Percentiles rank a stretch among this genome's conserved stretches.
Evolutionary conservation across 2,113 vertebrate species (phyloP).

Genomic region (Paramisgurnus dabryanus): DNA sequence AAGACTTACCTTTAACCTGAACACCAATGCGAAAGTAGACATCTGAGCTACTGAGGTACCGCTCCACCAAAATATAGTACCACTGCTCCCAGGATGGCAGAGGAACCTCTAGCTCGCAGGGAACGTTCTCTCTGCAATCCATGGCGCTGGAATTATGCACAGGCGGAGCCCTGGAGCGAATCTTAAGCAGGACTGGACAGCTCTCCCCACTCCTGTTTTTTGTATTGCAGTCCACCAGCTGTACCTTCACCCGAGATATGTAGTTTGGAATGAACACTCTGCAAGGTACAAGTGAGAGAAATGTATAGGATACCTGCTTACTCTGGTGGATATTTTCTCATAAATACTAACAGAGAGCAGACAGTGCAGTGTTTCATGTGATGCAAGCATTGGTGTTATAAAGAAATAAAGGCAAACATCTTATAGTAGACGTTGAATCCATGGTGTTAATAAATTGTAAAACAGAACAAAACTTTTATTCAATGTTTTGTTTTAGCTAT

Average conservation of each 20-base stretch:
- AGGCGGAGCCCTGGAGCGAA: conserved; percentile 90
- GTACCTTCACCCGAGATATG: conserved; percentile 86
- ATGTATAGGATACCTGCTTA: neutral
- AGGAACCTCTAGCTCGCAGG: conserved; percentile 83
- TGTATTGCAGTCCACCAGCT: conserved; percentile 84
- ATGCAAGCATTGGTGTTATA: no score
- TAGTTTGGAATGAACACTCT: conserved; percentile 97
- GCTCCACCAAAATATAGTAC: conserved; percentile 95
- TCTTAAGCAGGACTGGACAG: conserved; percentile 88
- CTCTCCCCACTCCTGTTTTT: conserved; percentile 70
- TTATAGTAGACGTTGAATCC: no score
- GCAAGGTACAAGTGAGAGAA: conserved; percentile 44
- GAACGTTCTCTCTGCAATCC: conserved; percentile 79
- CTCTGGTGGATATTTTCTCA: neutral
- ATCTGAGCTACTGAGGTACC: conserved; percentile 73
- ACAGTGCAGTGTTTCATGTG: neutral
- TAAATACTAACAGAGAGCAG: neutral
- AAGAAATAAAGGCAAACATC: neutral
- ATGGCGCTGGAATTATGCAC: conserved; percentile 91
- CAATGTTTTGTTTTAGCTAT: neutral
- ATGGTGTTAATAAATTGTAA: neutral
- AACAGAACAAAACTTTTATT: no score
- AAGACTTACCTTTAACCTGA: conserved; percentile 86
- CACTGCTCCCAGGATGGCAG: conserved; percentile 94
- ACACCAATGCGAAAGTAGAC: conserved; percentile 89